phyloP scores from a whole-genome alignment of 1,140 invertebrate genomes.

The Maniola jurtina region DNA sequence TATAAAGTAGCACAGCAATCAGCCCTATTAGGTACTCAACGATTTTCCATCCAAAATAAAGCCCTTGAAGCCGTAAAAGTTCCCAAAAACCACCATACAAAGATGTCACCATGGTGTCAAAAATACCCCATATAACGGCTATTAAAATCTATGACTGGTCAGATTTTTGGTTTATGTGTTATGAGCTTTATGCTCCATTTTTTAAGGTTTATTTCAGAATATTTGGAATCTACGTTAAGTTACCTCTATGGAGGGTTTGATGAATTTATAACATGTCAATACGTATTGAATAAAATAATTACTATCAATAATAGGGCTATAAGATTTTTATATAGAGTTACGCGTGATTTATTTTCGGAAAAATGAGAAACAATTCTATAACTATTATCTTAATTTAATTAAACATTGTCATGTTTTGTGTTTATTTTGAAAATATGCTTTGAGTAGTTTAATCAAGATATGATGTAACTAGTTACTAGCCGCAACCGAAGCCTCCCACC shows the following conservation, averaged over 20 bases:
- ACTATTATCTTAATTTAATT: conserved; percentile 18
- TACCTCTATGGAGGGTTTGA: neutral
- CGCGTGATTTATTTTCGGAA: conserved; percentile 1
- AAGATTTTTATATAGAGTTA: conserved; percentile 16
- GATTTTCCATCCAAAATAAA: no score
- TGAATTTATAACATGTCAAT: conserved; percentile 6
- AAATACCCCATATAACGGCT: conserved; percentile 21
- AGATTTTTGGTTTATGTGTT: conserved; percentile 8
- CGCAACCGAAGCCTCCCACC: no score
- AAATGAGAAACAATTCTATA: no score
- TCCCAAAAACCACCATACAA: neutral
- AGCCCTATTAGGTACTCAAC: no score
- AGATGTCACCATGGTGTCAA: conserved; percentile 26
- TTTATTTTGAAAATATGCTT: conserved; percentile 1
- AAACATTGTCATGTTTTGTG: neutral
- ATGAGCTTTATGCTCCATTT: conserved; percentile 5
- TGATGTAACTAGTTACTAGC: neutral
- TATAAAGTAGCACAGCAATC: no score
- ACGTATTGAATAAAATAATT: conserved; percentile 14
- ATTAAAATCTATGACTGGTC: conserved; percentile 35
- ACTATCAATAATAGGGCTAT: conserved; percentile 14
- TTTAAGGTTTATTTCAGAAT: conserved; percentile 7
- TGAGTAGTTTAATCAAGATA: no score
- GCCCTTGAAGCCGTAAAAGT: neutral
- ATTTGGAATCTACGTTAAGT: neutral